A percentile compares a stretch with the other conserved stretches of the same genome.
These are phyloP conservation scores for Cylas formicarius DNA, from an alignment of 1,140 invertebrate genomes.

Conservation along the genomic window DNA sequence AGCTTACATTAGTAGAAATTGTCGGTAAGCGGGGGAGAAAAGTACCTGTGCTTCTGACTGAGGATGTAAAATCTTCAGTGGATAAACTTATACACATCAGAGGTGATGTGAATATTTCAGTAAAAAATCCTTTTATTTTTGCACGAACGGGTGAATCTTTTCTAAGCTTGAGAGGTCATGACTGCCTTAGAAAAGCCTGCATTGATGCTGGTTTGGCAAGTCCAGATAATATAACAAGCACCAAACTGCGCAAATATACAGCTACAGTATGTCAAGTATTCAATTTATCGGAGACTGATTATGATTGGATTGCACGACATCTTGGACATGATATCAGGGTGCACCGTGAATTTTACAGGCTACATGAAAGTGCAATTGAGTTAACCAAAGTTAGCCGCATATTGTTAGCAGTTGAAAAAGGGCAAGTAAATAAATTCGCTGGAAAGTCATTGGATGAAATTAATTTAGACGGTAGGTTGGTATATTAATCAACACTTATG, in stretches of 20 bases:
- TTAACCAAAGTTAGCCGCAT: slow-evolving; percentile 9
- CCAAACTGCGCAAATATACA: slow-evolving; percentile 11
- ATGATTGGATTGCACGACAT: too few relatives aligned
- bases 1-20: slow-evolving; percentile 11
- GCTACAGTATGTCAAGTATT: slow-evolving; percentile 11
- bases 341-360: slow-evolving; percentile 13
- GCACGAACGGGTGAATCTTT: too few relatives aligned
- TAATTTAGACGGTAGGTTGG: too few relatives aligned
- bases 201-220: slow-evolving; percentile 4
- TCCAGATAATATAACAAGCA: slow-evolving; percentile 9
- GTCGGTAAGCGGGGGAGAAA: slow-evolving; percentile 10
- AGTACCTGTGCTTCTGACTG: slow-evolving; percentile 11
- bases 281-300: slow-evolving; percentile 9
- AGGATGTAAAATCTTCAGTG: slow-evolving; percentile 12
- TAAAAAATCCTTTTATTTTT: slow-evolving; percentile 3
- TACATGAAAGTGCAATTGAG: slow-evolving; percentile 12
- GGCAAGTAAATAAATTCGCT: slow-evolving; percentile 2
- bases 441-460: too few relatives aligned
- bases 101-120: not conserved
- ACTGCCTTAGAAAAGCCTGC: slow-evolving; percentile 10
- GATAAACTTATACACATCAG: slow-evolving; percentile 6
- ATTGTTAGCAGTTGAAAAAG: too few relatives aligned
- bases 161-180: slow-evolving; percentile 9
- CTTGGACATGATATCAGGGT: too few relatives aligned
- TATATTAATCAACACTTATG: too few relatives aligned